Conservation (phyloP, 2,797 vertebrate genomes). For the Synanceia verrucosa region DNA sequence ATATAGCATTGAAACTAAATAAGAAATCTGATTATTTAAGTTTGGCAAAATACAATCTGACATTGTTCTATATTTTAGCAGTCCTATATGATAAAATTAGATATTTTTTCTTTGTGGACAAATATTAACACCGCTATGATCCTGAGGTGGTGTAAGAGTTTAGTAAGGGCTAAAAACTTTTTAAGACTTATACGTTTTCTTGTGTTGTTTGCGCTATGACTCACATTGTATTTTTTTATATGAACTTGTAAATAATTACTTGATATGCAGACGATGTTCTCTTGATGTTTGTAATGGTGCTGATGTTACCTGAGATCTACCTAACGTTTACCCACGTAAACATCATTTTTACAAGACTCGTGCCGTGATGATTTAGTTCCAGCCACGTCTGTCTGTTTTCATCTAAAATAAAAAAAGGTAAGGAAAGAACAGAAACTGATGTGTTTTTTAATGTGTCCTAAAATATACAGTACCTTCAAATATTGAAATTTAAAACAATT, state of each 20-base stretch:
- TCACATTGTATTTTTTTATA: slow-evolving; percentile 39
- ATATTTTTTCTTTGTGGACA: neutral
- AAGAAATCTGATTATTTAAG: neutral
- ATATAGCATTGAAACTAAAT: neutral
- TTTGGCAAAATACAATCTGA: neutral
- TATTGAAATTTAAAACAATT: neutral
- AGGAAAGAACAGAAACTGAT: neutral
- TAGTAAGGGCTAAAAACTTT: neutral
- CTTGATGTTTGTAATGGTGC: slow-evolving; percentile 17
- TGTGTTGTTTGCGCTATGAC: slow-evolving; percentile 14
- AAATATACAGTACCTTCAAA: neutral
- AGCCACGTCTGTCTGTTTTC: neutral
- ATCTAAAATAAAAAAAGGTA: neutral
- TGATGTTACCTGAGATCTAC: slow-evolving; percentile 22
- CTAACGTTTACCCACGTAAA: slow-evolving; percentile 10
- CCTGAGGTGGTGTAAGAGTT: neutral
- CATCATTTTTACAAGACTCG: neutral
- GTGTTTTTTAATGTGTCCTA: neutral
- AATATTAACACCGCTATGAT: neutral
- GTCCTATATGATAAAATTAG: neutral
- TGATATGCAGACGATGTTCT: slow-evolving; percentile 21
- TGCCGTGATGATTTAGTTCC: neutral
- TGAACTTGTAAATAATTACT: slow-evolving; percentile 67
- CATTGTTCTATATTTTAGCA: slow-evolving; percentile 8
- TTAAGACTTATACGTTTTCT: slow-evolving; percentile 18